Conservation (phyloP, 2,888 invertebrate genomes). For the Corbicula japonica region DNA sequence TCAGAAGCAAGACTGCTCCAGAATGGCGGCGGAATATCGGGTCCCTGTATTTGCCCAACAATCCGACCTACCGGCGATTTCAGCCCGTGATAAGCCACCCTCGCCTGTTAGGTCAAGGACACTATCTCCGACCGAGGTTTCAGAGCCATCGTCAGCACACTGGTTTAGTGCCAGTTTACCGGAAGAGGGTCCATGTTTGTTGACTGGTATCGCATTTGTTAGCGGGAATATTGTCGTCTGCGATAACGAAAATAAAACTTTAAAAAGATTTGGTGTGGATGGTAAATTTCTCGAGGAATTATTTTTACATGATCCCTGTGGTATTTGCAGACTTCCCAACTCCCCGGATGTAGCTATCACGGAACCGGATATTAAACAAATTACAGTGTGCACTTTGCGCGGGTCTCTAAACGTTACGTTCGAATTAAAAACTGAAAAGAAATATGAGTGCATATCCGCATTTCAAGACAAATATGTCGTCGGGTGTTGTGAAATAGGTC, state of each 20-base stretch:
- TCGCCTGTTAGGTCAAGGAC: not conserved
- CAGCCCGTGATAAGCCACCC: not conserved
- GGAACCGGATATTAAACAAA: conserved; percentile 60
- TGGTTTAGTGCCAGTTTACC: conserved; percentile 59
- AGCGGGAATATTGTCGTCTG: conserved; percentile 55
- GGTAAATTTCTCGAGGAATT: conserved; percentile 58
- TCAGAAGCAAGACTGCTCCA: not conserved
- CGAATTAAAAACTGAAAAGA: conserved; percentile 62
- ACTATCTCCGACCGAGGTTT: not conserved
- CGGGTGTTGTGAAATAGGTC: conserved; percentile 66
- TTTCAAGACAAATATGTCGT: conserved; percentile 66
- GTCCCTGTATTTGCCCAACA: conserved; percentile 41
- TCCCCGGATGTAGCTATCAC: conserved; percentile 64
- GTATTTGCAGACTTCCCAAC: conserved; percentile 55
- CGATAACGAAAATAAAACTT: conserved; percentile 69
- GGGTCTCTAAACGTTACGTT: conserved; percentile 58
- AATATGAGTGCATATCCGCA: conserved; percentile 65
- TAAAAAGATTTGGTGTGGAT: conserved; percentile 64
- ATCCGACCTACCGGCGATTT: conserved; percentile 46
- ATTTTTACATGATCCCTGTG: conserved; percentile 67
- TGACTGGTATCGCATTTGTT: conserved; percentile 62
- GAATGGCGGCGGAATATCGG: conserved; percentile 51
- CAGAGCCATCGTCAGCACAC: not conserved
- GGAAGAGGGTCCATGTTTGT: conserved; percentile 61
- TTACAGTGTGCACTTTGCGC: conserved; percentile 66